phyloP scores from a whole-genome alignment of 2,888 invertebrate genomes.

The Drosophila neotestacea region DNA sequence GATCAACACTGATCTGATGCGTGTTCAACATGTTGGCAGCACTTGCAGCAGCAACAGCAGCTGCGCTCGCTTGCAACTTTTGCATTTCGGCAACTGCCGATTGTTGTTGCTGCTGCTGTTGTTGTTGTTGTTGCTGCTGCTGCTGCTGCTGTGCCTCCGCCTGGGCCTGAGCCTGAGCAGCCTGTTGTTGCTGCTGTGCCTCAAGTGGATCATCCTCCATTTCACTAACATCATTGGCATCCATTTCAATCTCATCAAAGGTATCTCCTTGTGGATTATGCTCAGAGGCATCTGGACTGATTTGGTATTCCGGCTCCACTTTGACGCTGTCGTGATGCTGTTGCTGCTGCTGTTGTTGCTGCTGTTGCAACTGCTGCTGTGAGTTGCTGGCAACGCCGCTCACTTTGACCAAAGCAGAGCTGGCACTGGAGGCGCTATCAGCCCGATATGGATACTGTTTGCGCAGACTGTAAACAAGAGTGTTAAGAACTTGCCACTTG shows the following conservation, averaged over 20 bases:
- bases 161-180: slow-evolving; percentile 53
- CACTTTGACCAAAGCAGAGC: slow-evolving; percentile 32
- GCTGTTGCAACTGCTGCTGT: slow-evolving; percentile 55
- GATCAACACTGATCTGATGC: slow-evolving; percentile 82
- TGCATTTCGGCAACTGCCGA: slow-evolving; percentile 68
- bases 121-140: slow-evolving; percentile 43
- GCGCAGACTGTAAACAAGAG: slow-evolving; percentile 73
- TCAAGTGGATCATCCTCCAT: slow-evolving; percentile 75
- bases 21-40: slow-evolving; percentile 74
- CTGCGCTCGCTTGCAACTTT: slow-evolving; percentile 63
- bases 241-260: slow-evolving; percentile 83
- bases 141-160: slow-evolving; percentile 63
- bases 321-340: slow-evolving; percentile 74
- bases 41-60: slow-evolving; percentile 62
- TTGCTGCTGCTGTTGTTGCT: slow-evolving; percentile 62
- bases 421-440: slow-evolving; percentile 36
- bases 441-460: slow-evolving; percentile 83
- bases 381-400: slow-evolving; percentile 34
- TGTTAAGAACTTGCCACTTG: not conserved
- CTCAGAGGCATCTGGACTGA: slow-evolving; percentile 77
- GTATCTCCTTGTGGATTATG: slow-evolving; percentile 77
- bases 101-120: slow-evolving; percentile 58
- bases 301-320: slow-evolving; percentile 81
- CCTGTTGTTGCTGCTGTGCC: slow-evolving; percentile 55
- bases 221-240: slow-evolving; percentile 69